Evolutionary conservation across 2,113 vertebrate genomes (phyloP), one percentile per base, ranked within the genome.

Genomic region (Tragelaphus imberbis): DNA sequence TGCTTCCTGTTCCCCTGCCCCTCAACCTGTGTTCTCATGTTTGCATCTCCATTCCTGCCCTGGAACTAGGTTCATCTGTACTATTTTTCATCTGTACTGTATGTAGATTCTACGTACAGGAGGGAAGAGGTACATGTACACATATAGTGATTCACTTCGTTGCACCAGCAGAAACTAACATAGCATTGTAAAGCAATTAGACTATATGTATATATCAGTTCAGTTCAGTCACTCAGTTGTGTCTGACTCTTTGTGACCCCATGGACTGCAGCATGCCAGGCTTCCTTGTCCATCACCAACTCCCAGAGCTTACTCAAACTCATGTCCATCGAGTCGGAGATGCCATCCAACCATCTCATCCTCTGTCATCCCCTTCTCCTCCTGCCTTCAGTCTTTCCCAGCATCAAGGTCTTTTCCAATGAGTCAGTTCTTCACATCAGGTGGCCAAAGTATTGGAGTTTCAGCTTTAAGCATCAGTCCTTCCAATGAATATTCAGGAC

Each of bases 1-100:
- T 77, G 23, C 23, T 77, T 27, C n/a, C 68, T 2, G 0, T 23
- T 2, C 19, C 19, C 33, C n/a, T 0, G 0, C 1, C 40, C 40
- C 40, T 6, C 40, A 77, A 27, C 40, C 71, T 44, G 21, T 44
- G 71, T 44, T 44, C 71, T 27, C 25, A 77, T 77, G 71, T 77
- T 44, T 77, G 71, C 71, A 44, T 77, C 40, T 77, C 23, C 40
- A 77, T 44, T 77, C 71, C 40, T 77, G 71, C 23, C 40, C 36
- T 77, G 71, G 23, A 27, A 77, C 71, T 77, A 27, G 36, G 40
- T 40, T 75, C 68, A 40, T 75, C 19, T 75, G n/a, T 40, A 40
- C n/a, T 44, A 15, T 44, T 40, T 77, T 44, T 44, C 71, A 44
- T 44, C 44, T 44, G 44, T 44, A 44, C 44, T 44, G 44, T 44